A percentile compares a stretch with the other conserved stretches of the same genome.
Evolutionary conservation across 1,140 invertebrate species (phyloP).

Genomic region (fruit fly (Drosophila melanogaster)): DNA sequence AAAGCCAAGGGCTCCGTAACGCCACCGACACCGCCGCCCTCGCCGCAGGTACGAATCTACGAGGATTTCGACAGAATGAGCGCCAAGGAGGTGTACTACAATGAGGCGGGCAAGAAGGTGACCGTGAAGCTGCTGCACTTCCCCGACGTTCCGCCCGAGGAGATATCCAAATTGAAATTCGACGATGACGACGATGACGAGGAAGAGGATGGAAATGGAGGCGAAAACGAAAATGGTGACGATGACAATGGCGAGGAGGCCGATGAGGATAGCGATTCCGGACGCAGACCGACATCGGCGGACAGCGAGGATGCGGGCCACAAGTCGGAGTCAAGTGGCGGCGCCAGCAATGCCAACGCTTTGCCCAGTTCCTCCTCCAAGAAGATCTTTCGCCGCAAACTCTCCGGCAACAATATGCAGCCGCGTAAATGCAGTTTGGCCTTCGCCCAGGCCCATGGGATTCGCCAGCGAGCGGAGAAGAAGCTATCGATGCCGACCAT

Average conservation of each 20-base stretch:
- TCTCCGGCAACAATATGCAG: conserved; percentile 70
- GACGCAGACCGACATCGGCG: conserved; percentile 8
- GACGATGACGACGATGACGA: conserved; percentile 55
- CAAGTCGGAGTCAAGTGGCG: neutral
- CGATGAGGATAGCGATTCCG: conserved; percentile 43
- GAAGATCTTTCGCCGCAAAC: conserved; percentile 76
- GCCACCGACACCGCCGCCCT: conserved; percentile 64
- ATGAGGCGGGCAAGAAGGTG: conserved; percentile 82
- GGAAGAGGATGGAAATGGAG: conserved; percentile 20
- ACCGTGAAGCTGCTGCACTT: conserved; percentile 82
- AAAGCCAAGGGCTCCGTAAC: conserved; percentile 19
- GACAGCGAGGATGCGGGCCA: conserved; percentile 19
- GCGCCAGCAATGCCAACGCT: neutral
- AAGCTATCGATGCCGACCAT: conserved; percentile 76
- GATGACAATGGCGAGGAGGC: conserved; percentile 28
- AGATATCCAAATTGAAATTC: conserved; percentile 75
- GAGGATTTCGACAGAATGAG: conserved; percentile 85
- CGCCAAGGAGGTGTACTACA: conserved; percentile 84
- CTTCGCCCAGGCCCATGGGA: conserved; percentile 82
- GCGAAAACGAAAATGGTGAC: no score
- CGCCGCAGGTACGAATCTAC: conserved; percentile 81
- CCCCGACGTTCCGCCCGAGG: conserved; percentile 79
- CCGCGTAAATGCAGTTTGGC: conserved; percentile 76
- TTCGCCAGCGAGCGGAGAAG: conserved; percentile 66
- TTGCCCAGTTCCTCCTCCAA: conserved; percentile 27